Evolutionary conservation across 2,113 vertebrate species (phyloP).

Genomic region (Eulacestoma nigropectus): DNA sequence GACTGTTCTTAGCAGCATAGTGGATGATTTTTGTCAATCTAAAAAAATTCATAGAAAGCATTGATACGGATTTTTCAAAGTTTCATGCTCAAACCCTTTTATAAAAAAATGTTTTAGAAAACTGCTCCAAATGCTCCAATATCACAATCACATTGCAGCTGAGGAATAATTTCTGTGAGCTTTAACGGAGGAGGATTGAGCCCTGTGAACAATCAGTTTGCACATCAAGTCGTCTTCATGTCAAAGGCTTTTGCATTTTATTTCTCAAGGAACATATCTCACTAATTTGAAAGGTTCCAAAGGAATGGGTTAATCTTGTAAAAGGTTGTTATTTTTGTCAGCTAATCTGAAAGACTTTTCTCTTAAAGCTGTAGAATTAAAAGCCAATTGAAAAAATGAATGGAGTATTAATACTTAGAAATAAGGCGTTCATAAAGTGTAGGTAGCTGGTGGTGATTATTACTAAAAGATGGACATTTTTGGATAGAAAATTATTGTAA

Average conservation of each 20-base stretch:
- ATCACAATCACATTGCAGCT: not conserved
- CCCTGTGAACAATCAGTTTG: not conserved
- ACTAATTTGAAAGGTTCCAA: not conserved
- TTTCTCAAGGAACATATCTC: not conserved
- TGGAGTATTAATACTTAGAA: not conserved
- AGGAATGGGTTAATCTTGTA: not conserved
- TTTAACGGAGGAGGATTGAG: not conserved
- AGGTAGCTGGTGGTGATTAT: not conserved
- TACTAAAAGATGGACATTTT: not conserved
- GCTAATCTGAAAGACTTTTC: not conserved
- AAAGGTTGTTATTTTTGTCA: not conserved
- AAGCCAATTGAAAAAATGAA: not conserved
- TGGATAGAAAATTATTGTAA: not conserved
- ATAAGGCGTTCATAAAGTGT: not conserved
- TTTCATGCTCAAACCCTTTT: not conserved
- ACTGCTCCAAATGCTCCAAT: not conserved
- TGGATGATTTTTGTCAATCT: slow-evolving; percentile 21
- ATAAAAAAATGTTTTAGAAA: not conserved
- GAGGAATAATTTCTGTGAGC: not conserved
- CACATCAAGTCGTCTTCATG: not conserved
- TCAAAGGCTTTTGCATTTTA: not conserved
- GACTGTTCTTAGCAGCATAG: not conserved
- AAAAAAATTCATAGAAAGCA: not conserved
- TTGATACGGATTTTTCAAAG: not conserved
- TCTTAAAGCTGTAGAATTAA: not conserved